Evolutionary conservation across 2,113 vertebrate genomes (phyloP).

Genomic region (Lepisosteus oculatus): DNA sequence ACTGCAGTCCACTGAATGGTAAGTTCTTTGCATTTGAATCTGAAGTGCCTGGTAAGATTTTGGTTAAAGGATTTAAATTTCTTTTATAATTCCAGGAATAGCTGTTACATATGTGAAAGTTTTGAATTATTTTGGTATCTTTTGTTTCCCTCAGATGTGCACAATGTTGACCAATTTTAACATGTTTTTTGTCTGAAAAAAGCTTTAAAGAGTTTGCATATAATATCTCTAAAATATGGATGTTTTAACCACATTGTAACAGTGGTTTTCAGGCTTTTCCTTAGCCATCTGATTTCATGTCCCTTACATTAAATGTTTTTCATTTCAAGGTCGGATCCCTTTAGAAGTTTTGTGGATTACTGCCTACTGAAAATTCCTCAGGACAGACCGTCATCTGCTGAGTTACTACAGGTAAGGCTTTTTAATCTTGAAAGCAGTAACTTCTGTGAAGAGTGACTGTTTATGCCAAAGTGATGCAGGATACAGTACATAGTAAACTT

Average conservation of each 20-base stretch:
- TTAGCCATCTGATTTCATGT: neutral
- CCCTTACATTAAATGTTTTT: neutral
- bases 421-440: conserved; percentile 15
- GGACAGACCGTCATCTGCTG: conserved; percentile 90
- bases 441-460: too few relatives aligned
- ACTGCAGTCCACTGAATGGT: conserved; percentile 95
- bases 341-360: conserved; percentile 97
- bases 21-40: conserved; percentile 51
- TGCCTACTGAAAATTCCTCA: conserved; percentile 99
- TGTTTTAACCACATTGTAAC: neutral
- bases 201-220: neutral
- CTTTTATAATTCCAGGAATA: conserved; percentile 40
- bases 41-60: neutral
- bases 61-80: conserved; percentile 19
- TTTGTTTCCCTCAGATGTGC: too few relatives aligned
- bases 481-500: too few relatives aligned
- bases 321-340: conserved; percentile 81
- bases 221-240: neutral
- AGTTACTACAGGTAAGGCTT: conserved; percentile 87
- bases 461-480: too few relatives aligned
- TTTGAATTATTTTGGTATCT: neutral
- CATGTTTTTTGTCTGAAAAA: too few relatives aligned
- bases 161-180: too few relatives aligned
- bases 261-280: neutral
- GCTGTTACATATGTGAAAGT: conserved; percentile 11